Base-by-base conservation (phyloP, 2,113 vertebrate genomes). In the Nibea albiflora region DNA sequence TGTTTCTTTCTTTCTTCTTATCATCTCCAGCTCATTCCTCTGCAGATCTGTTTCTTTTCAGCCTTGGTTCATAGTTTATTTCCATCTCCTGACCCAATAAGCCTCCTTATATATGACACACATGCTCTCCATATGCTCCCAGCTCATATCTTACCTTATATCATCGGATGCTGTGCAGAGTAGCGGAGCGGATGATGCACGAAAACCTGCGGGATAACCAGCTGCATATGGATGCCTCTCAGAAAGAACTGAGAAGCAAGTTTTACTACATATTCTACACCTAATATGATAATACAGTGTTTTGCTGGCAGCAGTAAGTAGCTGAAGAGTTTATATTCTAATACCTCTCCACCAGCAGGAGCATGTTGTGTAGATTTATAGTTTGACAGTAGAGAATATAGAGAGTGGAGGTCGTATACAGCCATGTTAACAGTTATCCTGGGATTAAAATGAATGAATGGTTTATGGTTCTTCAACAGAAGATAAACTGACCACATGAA, bases 1-100 rank as follows among this genome's bases (percentile, higher is more conserved):
- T n/a, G 24, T 26, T 31, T 35, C 53, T 35, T 24, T 0, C 61
- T 11, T 39, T 9, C 17, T 69, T 76, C 72, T 82, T 89, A 85
- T 91, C 77, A 67, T 24, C 54, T 66, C 49, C 24, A 57, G 73
- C 74, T 6, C 78, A 82, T 80, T 92, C 78, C 80, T 83, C 80
- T 75, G 57, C 61, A 61, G 65, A 12, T 57, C 76, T 87, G 83
- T 54, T 80, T 76, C n/a, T 20, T 73, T 73, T 91, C 70, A 80
- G 80, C 35, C 35, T 46, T 46, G 69, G 42, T 57, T 80, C 52
- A 68, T 44, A 62, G 69, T 67, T 76, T 83, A 88, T 78, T 88
- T 90, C 56, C 74, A 75, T 60, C 82, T 70, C 28, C 35, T 84
- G 63, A 89, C 63, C 50, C 77, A 78, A 62, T 83, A 68, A 81